phyloP scores from a whole-genome alignment of 2,888 invertebrate species.

The Ochropleura plecta region DNA sequence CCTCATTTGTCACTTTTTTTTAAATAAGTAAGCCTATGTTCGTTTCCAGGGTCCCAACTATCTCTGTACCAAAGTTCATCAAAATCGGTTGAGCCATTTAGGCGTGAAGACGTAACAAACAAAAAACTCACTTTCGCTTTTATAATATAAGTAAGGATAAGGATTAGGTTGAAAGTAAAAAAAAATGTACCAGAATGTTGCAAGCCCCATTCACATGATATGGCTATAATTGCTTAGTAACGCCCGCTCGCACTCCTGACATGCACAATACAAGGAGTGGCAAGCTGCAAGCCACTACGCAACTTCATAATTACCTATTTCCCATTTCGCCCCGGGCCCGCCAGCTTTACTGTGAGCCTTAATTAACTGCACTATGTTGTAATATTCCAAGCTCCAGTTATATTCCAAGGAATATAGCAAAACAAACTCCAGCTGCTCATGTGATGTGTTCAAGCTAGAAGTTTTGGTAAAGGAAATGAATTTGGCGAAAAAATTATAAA shows the following conservation, averaged over 20 bases:
- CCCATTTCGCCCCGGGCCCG: conserved; percentile 85
- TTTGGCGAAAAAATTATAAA: conserved; percentile 18
- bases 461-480: conserved; percentile 38
- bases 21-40: too few species aligned
- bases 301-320: conserved; percentile 90
- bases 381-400: conserved; percentile 70
- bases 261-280: conserved; percentile 64
- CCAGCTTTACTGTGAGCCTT: conserved; percentile 82
- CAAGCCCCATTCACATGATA: background rate
- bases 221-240: background rate
- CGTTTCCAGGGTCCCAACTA: too few species aligned
- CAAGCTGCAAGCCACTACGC: conserved; percentile 83
- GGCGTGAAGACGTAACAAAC: too few species aligned
- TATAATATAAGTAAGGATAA: too few species aligned
- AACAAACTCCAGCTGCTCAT: conserved; percentile 65
- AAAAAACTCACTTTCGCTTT: too few species aligned
- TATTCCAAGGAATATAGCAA: conserved; percentile 68
- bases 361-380: conserved; percentile 85
- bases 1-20: too few species aligned
- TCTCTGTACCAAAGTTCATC: too few species aligned
- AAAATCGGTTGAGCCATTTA: too few species aligned
- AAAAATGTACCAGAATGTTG: background rate
- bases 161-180: background rate
- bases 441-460: conserved; percentile 24
- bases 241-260: conserved; percentile 60